Evolutionary conservation across 2,888 invertebrate genomes (phyloP).

Genomic region (Luperina testacea): DNA sequence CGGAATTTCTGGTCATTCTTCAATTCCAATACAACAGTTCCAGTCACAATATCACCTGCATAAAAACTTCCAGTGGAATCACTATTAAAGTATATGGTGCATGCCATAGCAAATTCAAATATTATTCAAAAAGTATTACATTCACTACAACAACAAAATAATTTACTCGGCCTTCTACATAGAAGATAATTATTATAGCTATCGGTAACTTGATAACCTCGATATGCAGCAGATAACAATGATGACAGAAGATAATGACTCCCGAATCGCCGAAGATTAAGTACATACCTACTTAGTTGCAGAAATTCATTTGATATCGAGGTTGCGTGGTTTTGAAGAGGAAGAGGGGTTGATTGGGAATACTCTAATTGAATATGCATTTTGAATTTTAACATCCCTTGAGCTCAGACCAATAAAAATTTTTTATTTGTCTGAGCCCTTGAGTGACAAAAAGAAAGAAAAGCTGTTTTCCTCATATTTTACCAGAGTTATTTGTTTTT

Average conservation of each 20-base stretch:
- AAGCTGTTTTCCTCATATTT: neutral
- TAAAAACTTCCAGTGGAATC: constrained; percentile 81
- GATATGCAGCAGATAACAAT: constrained; percentile 59
- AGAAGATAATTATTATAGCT: constrained; percentile 50
- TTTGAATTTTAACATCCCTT: neutral
- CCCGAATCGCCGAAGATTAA: constrained; percentile 38
- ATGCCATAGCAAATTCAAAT: constrained; percentile 73
- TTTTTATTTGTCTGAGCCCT: too few relatives aligned
- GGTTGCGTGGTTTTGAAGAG: neutral
- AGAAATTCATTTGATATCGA: constrained; percentile 36
- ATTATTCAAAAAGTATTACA: constrained; percentile 24
- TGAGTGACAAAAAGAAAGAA: too few relatives aligned
- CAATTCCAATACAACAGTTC: constrained; percentile 79
- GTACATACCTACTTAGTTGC: too few relatives aligned
- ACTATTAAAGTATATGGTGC: constrained; percentile 80
- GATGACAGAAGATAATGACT: constrained; percentile 59
- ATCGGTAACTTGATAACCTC: constrained; percentile 57
- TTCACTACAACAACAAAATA: constrained; percentile 39
- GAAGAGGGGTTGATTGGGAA: neutral
- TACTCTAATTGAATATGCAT: neutral
- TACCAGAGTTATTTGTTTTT: neutral
- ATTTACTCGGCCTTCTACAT: constrained; percentile 32
- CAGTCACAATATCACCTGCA: constrained; percentile 84
- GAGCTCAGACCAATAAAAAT: too few relatives aligned
- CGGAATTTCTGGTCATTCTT: constrained; percentile 77